Evolutionary conservation across 2,888 invertebrate species (phyloP).

Genomic region (Synanthedon tipuliformis): DNA sequence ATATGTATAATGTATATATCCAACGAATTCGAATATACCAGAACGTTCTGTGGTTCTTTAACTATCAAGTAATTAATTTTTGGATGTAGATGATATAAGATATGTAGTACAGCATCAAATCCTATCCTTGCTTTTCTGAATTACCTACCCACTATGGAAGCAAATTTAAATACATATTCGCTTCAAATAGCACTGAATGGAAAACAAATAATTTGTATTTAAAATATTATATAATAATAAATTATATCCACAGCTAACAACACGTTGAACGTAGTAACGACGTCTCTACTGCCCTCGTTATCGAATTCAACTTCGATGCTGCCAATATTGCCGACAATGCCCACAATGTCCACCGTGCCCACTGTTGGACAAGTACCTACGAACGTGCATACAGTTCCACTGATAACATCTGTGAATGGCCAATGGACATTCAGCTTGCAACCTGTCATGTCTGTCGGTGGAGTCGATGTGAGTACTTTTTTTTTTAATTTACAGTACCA

Average conservation of each 20-base stretch:
- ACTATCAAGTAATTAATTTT: too few species aligned
- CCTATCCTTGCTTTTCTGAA: too few species aligned
- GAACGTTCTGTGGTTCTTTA: too few species aligned
- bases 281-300: conserved; percentile 20
- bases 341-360: conserved; percentile 8
- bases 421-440: conserved; percentile 62
- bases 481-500: too few species aligned
- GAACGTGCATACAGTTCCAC: conserved; percentile 49
- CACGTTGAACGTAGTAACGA: conserved; percentile 28
- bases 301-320: conserved; percentile 5
- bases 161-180: too few species aligned
- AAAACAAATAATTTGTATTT: too few species aligned
- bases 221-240: neutral
- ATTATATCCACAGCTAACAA: conserved; percentile 5
- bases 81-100: too few species aligned
- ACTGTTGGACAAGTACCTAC: conserved; percentile 28
- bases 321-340: conserved; percentile 2
- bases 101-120: too few species aligned
- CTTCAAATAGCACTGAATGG: too few species aligned
- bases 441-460: conserved; percentile 58
- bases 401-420: conserved; percentile 57
- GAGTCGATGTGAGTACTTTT: conserved; percentile 37
- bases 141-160: too few species aligned
- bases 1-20: too few species aligned
- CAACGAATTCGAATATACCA: too few species aligned